These are phyloP conservation scores for Limenitis camilla DNA, from an alignment of 2,888 invertebrate genomes.

Conservation along the genomic window DNA sequence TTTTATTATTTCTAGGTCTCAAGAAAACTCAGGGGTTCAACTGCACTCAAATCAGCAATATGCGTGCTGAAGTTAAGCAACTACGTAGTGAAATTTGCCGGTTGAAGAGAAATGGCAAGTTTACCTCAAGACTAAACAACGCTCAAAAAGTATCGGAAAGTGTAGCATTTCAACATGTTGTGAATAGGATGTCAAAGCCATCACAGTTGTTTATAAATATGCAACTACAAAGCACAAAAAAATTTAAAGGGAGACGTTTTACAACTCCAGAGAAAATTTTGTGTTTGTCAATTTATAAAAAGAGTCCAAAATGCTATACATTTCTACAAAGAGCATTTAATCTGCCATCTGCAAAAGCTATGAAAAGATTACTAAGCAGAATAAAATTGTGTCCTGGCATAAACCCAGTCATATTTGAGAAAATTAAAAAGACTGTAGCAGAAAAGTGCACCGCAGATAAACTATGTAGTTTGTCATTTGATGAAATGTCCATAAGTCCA, in stretches of 20 bases:
- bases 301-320: too few species aligned
- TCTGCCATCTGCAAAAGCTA: slow-evolving; percentile 20
- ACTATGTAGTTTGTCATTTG: slow-evolving; percentile 22
- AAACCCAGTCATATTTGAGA: slow-evolving; percentile 21
- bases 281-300: slow-evolving; percentile 13
- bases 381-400: slow-evolving; percentile 22
- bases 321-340: slow-evolving; percentile 21
- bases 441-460: slow-evolving; percentile 9
- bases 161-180: not conserved
- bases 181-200: slow-evolving; percentile 1
- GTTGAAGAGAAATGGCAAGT: too few species aligned
- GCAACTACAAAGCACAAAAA: slow-evolving; percentile 6
- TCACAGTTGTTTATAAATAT: slow-evolving; percentile 7
- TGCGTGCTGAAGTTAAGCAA: too few species aligned
- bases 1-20: too few species aligned
- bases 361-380: slow-evolving; percentile 19
- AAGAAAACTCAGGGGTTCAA: too few species aligned
- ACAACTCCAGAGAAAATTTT: slow-evolving; percentile 12
- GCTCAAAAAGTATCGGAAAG: slow-evolving; percentile 1
- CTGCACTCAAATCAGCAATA: too few species aligned
- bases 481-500: slow-evolving; percentile 24
- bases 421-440: slow-evolving; percentile 17
- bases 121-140: slow-evolving; percentile 1
- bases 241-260: slow-evolving; percentile 11
- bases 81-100: too few species aligned